A percentile compares a stretch with the other conserved stretches of the same genome.
Evolutionary conservation across 2,113 vertebrate genomes (phyloP).

Genomic region (Orthochromis indermauri): DNA sequence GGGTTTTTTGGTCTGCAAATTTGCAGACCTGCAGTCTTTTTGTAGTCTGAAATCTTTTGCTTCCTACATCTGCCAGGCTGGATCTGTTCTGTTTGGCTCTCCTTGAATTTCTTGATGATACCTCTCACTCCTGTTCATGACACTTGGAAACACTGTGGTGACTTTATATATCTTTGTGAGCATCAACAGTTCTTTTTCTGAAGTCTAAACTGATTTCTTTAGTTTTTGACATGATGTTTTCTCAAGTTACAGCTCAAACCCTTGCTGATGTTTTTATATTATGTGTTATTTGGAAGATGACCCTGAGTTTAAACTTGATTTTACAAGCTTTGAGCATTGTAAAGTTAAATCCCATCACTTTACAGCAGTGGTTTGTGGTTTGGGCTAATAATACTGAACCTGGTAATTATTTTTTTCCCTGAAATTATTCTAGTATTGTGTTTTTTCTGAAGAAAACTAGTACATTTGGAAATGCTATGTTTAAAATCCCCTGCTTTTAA

Average conservation of each 20-base stretch:
- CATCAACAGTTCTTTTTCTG: not conserved
- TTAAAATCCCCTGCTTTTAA: not conserved
- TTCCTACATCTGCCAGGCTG: not conserved
- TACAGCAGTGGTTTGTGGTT: not conserved
- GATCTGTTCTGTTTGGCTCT: not conserved
- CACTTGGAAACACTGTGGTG: not conserved
- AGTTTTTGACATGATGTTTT: not conserved
- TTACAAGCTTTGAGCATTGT: not conserved
- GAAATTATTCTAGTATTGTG: not conserved
- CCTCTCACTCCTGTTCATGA: not conserved
- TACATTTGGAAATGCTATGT: not conserved
- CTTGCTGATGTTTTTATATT: not conserved
- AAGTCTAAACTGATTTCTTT: not conserved
- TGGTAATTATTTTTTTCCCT: not conserved
- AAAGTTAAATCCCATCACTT: not conserved
- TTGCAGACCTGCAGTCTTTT: not conserved
- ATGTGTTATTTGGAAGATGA: not conserved
- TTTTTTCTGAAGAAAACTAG: not conserved
- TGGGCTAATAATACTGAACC: not conserved
- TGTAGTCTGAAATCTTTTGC: not conserved
- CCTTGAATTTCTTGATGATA: not conserved
- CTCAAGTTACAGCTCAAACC: not conserved
- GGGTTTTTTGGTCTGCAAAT: accelerated
- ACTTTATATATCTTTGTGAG: not conserved
- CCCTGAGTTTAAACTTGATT: not conserved